phyloP scores from a whole-genome alignment of 2,113 vertebrate species.

The Gasterosteus aculeatus region DNA sequence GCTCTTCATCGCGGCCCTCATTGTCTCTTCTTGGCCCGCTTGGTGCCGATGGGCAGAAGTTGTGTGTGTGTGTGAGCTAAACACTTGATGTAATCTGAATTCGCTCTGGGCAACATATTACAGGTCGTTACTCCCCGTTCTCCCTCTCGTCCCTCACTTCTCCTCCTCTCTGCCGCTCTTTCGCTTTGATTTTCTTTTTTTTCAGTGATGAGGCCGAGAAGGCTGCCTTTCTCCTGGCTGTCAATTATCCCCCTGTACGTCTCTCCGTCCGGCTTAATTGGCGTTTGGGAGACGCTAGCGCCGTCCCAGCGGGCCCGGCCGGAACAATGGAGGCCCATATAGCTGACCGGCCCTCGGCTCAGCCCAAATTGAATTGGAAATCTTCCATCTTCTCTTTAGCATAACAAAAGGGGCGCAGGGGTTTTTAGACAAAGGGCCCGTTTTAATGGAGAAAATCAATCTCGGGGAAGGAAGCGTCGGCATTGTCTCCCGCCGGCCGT shows the following conservation, averaged over 20 bases:
- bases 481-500: slow-evolving; percentile 80
- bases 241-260: slow-evolving; percentile 87
- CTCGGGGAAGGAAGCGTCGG: slow-evolving; percentile 71
- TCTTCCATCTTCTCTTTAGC: slow-evolving; percentile 93
- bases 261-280: slow-evolving; percentile 89
- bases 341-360: slow-evolving; percentile 92
- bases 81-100: slow-evolving; percentile 49
- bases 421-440: slow-evolving; percentile 89
- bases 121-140: slow-evolving; percentile 39
- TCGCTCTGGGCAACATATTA: slow-evolving; percentile 45
- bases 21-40: slow-evolving; percentile 11
- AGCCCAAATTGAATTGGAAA: slow-evolving; percentile 94
- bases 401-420: slow-evolving; percentile 91
- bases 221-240: slow-evolving; percentile 84
- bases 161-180: slow-evolving; percentile 37
- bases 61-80: slow-evolving; percentile 5
- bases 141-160: slow-evolving; percentile 56
- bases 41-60: slow-evolving; percentile 1
- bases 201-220: slow-evolving; percentile 64
- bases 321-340: slow-evolving; percentile 87
- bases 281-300: slow-evolving; percentile 90
- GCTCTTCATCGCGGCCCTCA: not conserved
- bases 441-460: slow-evolving; percentile 89
- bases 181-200: slow-evolving; percentile 64
- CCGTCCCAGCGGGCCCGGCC: slow-evolving; percentile 81